Evolutionary conservation across 2,888 invertebrate genomes (phyloP).

Genomic region (Orthosia cruda): DNA sequence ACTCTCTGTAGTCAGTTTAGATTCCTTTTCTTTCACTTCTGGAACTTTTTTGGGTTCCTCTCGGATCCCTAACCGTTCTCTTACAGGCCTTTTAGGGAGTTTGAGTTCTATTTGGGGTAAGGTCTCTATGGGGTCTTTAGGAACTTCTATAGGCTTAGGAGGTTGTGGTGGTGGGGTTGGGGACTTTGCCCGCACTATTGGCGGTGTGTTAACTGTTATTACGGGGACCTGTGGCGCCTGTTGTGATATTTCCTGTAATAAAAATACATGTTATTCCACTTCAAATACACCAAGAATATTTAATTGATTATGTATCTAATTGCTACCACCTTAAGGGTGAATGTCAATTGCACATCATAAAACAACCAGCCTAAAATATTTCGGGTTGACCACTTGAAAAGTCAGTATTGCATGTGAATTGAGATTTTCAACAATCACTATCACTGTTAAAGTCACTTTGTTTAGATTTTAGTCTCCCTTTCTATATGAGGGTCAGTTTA

Average conservation of each 20-base stretch:
- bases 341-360: no score
- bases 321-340: no score
- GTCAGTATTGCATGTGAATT: no score
- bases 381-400: no score
- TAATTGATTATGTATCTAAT: no score
- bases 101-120: slow-evolving; percentile 89
- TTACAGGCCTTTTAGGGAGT: slow-evolving; percentile 88
- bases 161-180: slow-evolving; percentile 65
- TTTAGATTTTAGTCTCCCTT: no score
- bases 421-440: no score
- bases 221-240: slow-evolving; percentile 71
- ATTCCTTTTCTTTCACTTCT: slow-evolving; percentile 76
- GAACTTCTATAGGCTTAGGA: slow-evolving; percentile 50
- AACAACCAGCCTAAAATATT: no score
- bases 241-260: slow-evolving; percentile 84
- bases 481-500: no score
- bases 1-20: slow-evolving; percentile 76
- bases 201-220: slow-evolving; percentile 75
- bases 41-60: slow-evolving; percentile 75
- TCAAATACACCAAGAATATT: no score
- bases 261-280: background rate
- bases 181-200: slow-evolving; percentile 68
- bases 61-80: slow-evolving; percentile 86
- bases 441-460: no score
- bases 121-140: slow-evolving; percentile 75